Evolutionary conservation across 2,888 invertebrate species (phyloP).

Genomic region (Drosophila neotestacea): DNA sequence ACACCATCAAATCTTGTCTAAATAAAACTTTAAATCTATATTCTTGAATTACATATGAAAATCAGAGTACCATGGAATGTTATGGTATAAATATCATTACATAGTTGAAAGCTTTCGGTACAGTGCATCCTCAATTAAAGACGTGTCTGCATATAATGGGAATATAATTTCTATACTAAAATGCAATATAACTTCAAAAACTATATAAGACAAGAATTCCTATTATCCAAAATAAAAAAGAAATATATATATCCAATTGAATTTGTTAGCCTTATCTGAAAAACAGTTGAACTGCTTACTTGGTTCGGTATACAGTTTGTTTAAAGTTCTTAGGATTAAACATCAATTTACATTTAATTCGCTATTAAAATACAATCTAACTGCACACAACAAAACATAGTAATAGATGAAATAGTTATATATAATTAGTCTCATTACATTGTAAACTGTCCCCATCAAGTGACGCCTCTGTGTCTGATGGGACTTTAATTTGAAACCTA

Average conservation of each 20-base stretch:
- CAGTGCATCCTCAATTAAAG: not conserved
- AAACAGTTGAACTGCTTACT: no score
- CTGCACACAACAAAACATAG: no score
- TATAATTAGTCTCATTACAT: not conserved
- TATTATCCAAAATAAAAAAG: no score
- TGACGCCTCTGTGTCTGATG: slow-evolving; percentile 14
- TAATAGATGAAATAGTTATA: no score
- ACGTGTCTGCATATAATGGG: not conserved
- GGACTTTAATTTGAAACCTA: slow-evolving; percentile 15
- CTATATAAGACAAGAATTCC: not conserved
- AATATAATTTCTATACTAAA: slow-evolving; percentile 8
- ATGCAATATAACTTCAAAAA: not conserved
- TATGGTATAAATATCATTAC: not conserved
- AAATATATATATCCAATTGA: no score
- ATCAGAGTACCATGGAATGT: not conserved
- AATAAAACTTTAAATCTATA: not conserved
- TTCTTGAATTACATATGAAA: slow-evolving; percentile 1
- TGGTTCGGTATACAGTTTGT: no score
- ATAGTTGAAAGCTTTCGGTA: not conserved
- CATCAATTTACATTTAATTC: no score
- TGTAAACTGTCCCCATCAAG: not conserved
- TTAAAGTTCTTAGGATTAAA: no score
- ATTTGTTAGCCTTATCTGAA: no score
- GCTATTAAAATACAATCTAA: no score
- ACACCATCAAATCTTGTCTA: not conserved